Percentiles rank a stretch among this genome's conserved stretches.
phyloP scores from a whole-genome alignment of 2,888 invertebrate genomes.

The Pyrocoelia pectoralis region DNA sequence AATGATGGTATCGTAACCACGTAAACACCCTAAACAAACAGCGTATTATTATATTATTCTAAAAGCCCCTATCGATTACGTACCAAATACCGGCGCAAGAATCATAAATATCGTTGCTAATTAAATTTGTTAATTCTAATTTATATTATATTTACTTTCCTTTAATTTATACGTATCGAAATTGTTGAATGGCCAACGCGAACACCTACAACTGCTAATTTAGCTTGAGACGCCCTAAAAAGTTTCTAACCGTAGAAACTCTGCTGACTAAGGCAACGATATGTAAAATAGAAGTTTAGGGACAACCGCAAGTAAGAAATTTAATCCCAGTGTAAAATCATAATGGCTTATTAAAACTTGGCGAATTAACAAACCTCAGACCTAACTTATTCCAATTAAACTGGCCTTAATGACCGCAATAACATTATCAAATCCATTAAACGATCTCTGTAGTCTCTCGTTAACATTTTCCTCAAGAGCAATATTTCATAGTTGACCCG shows the following conservation, averaged over 20 bases:
- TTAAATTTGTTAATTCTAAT: neutral
- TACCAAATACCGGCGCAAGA: neutral
- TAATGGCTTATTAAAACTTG: slow-evolving; percentile 50
- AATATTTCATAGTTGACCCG: slow-evolving; percentile 33
- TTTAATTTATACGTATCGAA: slow-evolving; percentile 2
- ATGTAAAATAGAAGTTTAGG: slow-evolving; percentile 20
- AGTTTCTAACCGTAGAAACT: slow-evolving; percentile 16
- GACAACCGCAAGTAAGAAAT: slow-evolving; percentile 25
- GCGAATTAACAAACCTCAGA: slow-evolving; percentile 46
- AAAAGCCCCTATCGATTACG: slow-evolving; percentile 28
- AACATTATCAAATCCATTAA: slow-evolving; percentile 51
- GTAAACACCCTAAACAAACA: slow-evolving; percentile 52
- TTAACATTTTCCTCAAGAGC: slow-evolving; percentile 37
- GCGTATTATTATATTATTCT: slow-evolving; percentile 47
- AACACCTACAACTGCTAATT: slow-evolving; percentile 1
- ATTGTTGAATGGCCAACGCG: neutral
- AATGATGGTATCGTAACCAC: slow-evolving; percentile 8
- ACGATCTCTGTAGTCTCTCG: slow-evolving; percentile 41
- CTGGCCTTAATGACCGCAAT: slow-evolving; percentile 48
- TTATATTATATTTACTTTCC: neutral
- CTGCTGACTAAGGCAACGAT: slow-evolving; percentile 12
- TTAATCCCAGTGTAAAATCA: slow-evolving; percentile 40
- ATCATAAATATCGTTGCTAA: neutral
- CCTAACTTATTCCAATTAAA: slow-evolving; percentile 46
- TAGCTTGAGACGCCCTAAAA: slow-evolving; percentile 5